These are phyloP conservation scores for Microtus oregoni DNA, from an alignment of 2,113 vertebrate genomes.

Conservation along the genomic window DNA sequence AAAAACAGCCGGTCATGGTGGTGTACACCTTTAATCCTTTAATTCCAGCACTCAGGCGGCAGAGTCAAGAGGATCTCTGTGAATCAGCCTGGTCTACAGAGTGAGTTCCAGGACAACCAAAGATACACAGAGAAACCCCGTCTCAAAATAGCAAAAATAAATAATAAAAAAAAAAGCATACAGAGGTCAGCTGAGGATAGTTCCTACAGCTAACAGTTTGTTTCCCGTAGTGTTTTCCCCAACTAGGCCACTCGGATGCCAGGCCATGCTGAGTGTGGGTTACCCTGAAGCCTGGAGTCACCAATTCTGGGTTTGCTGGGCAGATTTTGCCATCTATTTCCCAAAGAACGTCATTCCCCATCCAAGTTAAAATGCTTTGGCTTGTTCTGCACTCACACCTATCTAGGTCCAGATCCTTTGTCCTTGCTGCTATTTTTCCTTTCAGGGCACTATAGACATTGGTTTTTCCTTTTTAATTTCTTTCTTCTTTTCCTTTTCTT, in stretches of 20 bases:
- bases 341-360: not conserved
- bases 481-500: not conserved
- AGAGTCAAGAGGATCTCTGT: too few relatives aligned
- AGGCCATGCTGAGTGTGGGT: constrained; percentile 54
- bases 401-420: not conserved
- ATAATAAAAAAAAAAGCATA: not conserved
- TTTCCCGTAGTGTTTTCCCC: not conserved
- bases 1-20: too few relatives aligned
- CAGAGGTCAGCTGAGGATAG: constrained; percentile 67
- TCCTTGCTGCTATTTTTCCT: not conserved
- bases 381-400: not conserved
- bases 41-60: too few relatives aligned
- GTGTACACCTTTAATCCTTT: too few relatives aligned
- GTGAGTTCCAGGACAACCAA: too few relatives aligned
- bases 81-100: too few relatives aligned
- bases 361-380: not conserved
- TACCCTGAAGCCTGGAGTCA: constrained; percentile 62
- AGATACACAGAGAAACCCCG: too few relatives aligned
- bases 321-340: constrained; percentile 56
- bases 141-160: not conserved
- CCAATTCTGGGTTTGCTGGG: constrained; percentile 53
- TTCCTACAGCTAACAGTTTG: not conserved
- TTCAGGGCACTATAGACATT: not conserved
- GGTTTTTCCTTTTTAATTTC: not conserved
- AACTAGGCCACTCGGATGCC: constrained; percentile 25